Conservation (phyloP, 2,797 vertebrate species). For the Periparus ater region DNA sequence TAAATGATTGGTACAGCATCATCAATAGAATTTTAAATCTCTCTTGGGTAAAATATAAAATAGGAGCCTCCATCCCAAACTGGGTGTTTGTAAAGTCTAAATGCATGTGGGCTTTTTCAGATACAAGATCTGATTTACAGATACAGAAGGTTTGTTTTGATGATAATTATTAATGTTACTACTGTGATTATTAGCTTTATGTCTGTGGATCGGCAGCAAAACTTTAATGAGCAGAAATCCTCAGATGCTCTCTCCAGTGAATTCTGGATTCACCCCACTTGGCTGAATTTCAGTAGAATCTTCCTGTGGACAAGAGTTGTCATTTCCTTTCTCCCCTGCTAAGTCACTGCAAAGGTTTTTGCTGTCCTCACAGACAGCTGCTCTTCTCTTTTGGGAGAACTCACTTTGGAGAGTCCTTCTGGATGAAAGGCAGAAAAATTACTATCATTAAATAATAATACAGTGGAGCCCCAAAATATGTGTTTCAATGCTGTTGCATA, state of each 20-base stretch:
- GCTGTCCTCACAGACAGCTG: background rate
- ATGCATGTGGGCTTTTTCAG: background rate
- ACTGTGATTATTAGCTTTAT: background rate
- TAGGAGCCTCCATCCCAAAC: background rate
- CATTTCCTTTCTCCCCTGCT: background rate
- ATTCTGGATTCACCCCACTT: background rate
- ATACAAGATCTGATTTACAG: background rate
- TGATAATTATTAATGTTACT: background rate
- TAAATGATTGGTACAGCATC: background rate
- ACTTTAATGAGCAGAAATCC: background rate
- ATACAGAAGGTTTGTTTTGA: background rate
- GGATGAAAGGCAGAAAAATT: background rate
- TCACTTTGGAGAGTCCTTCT: background rate
- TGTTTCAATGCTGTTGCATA: constrained; percentile 3
- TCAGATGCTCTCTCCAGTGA: background rate
- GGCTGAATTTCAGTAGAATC: background rate
- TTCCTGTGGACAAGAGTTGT: background rate
- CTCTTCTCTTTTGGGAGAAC: background rate
- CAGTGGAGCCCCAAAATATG: background rate
- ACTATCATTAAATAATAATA: background rate
- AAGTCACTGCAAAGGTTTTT: background rate
- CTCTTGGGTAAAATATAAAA: background rate
- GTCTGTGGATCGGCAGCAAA: background rate
- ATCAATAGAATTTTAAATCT: background rate
- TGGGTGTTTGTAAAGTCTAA: background rate